Base-by-base conservation (phyloP, 2,888 invertebrate species). In the Pollenia amentaria region DNA sequence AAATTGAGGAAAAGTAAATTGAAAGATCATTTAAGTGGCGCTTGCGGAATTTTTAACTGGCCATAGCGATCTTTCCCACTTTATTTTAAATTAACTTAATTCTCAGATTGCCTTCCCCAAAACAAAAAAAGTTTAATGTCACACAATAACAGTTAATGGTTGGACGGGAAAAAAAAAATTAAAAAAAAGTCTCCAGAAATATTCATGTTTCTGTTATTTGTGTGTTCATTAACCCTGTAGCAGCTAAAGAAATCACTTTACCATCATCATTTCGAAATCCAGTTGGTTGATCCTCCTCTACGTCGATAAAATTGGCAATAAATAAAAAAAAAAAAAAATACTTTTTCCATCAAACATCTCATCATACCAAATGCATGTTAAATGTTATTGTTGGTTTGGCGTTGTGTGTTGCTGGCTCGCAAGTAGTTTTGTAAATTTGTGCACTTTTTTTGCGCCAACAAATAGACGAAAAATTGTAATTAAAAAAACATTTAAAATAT, bases 171-270 rank as follows among this genome's bases (percentile, higher is more conserved):
- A 1, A 29, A 29, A 18, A 18, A 16, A 29, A 29, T 65, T 2
- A 64, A 44, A 46, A 21, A 77, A 72, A 83, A 57, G 69, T 83
- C 70, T 83, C 64, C 53, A 64, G 55, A 62, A 72, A 78, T 72
- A 51, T 65, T 78, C 51, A 84, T 78, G 72, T 78, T 72, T 77
- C 48, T 78, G 64, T 57, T 73, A 73, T 57, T 65, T 72, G 80
- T 73, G 55, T 80, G 64, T 65, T 18, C 65, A 73, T 73, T 80
- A 64, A 73, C 65, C 57, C 65, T 64, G 44, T 77, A 11, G 21
- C 14, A 9, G 14, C 38, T 55, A 11, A 53, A 48, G 0, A n/a
- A 75, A 62, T 46, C 38, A 44, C 16, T 53, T 79, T 42, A 81
- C 18, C 73, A 67, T n/a, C 18, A 48, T 18, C 48, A 60, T 48